phyloP scores from a whole-genome alignment of 2,797 vertebrate genomes.

The Phalloptychus januarius region DNA sequence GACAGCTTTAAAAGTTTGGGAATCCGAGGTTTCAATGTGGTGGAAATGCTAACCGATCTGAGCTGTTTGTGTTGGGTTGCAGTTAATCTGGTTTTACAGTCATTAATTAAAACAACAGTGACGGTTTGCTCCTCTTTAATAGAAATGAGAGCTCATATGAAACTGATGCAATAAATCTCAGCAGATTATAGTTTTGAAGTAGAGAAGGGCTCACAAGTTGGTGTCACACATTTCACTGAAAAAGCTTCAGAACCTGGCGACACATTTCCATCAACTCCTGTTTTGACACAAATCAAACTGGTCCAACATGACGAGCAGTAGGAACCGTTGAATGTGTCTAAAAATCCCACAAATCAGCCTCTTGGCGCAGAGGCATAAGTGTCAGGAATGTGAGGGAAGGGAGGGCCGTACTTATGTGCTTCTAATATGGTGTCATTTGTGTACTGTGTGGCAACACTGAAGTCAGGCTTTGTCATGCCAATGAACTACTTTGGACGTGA shows the following conservation, averaged over 20 bases:
- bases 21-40: background rate
- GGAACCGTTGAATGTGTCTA: conserved; percentile 4
- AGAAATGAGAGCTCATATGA: conserved; percentile 17
- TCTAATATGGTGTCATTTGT: conserved; percentile 67
- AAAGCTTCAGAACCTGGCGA: conserved; percentile 21
- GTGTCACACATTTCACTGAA: conserved; percentile 33
- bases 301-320: conserved; percentile 1
- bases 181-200: conserved; percentile 43
- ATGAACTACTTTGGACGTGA: conserved; percentile 56
- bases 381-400: conserved; percentile 61
- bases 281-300: background rate
- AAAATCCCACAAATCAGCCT: conserved; percentile 14
- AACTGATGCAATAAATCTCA: conserved; percentile 26
- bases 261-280: background rate
- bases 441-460: conserved; percentile 63
- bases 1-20: background rate
- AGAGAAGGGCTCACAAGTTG: background rate
- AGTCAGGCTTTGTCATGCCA: conserved; percentile 70
- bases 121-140: background rate
- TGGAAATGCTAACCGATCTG: background rate
- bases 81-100: background rate
- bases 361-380: conserved; percentile 42
- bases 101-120: background rate
- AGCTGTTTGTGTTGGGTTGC: background rate
- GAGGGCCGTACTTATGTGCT: conserved; percentile 43